Conservation (phyloP, 2,113 vertebrate genomes). For the Malurus elegans region DNA sequence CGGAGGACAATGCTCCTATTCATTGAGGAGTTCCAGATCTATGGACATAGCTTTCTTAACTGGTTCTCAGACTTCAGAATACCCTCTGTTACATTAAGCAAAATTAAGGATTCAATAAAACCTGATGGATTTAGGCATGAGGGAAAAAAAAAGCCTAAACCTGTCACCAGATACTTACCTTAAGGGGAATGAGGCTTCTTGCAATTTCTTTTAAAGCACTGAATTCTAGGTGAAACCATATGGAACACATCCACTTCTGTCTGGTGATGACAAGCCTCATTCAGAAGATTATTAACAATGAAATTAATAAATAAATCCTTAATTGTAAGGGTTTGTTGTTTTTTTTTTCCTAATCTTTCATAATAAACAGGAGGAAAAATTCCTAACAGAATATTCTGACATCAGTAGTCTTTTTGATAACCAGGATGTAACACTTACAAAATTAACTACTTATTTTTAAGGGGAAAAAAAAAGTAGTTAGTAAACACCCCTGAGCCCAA, state of each 20-base stretch:
- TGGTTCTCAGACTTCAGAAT: neutral
- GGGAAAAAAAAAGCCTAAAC: neutral
- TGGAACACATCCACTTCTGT: neutral
- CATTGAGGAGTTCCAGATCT: neutral
- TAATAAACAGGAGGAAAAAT: neutral
- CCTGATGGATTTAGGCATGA: neutral
- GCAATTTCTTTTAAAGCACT: neutral
- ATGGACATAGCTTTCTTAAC: neutral
- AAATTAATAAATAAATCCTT: neutral
- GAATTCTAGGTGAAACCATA: neutral
- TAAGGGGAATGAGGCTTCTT: neutral
- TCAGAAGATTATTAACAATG: neutral
- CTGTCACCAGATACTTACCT: neutral
- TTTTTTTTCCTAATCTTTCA: neutral
- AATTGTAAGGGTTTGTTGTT: neutral
- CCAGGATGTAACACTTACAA: neutral
- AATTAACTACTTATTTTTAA: neutral
- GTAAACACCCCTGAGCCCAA: neutral
- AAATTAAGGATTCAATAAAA: constrained; percentile 13
- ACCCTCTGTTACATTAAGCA: neutral
- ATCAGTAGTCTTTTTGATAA: neutral
- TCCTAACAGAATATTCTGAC: neutral
- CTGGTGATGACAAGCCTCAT: neutral
- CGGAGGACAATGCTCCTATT: neutral
- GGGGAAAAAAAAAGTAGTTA: neutral